Evolutionary conservation across 2,797 vertebrate genomes (phyloP).

Genomic region (Manis crassicaudata): DNA sequence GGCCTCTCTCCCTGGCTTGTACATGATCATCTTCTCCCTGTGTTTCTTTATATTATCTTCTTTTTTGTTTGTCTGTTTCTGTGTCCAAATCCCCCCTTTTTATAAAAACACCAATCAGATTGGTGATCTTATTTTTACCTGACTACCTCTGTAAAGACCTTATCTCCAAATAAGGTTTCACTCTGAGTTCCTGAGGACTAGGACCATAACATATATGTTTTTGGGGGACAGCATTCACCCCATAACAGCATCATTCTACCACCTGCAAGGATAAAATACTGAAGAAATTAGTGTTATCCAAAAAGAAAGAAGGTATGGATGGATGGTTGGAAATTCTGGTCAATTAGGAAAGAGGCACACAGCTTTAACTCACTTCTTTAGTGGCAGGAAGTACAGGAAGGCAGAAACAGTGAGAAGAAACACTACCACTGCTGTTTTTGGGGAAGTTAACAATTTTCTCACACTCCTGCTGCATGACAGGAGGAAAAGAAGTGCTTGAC

Average conservation of each 20-base stretch:
- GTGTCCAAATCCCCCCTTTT: neutral
- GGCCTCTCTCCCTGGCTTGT: neutral
- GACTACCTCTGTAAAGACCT: neutral
- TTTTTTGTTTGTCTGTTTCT: neutral
- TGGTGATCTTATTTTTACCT: neutral
- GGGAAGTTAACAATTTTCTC: neutral
- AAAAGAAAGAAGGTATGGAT: neutral
- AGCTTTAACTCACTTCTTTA: neutral
- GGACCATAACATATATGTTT: neutral
- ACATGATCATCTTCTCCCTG: neutral
- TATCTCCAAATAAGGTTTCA: neutral
- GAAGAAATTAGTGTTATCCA: neutral
- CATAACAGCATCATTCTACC: neutral
- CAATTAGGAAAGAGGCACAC: neutral
- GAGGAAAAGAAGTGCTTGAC: neutral
- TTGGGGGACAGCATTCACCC: neutral
- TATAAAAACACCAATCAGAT: neutral
- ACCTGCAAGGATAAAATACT: neutral
- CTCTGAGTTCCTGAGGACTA: neutral
- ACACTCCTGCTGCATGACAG: neutral
- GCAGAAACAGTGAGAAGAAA: neutral
- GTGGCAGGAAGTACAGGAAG: neutral
- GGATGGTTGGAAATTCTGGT: neutral
- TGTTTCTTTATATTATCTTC: neutral
- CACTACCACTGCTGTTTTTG: neutral